Base-by-base conservation (phyloP, 2,797 vertebrate species). In the Propithecus deckenii region DNA sequence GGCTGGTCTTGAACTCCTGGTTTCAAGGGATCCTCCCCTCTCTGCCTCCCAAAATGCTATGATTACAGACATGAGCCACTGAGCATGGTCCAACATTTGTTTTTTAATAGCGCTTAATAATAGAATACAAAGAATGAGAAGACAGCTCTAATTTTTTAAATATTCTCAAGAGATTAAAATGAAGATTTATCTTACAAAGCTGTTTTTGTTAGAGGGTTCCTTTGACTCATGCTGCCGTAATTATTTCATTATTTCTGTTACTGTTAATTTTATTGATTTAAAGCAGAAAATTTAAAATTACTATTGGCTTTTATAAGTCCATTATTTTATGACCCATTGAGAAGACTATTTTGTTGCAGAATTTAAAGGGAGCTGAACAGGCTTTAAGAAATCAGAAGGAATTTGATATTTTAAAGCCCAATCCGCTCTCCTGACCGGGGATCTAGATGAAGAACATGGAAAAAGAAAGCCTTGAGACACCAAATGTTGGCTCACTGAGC, bases 261-360 rank as follows among this genome's bases (percentile, higher is more conserved):
- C 59, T 89, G 41, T 96, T 95, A 91, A 74, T 90, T 95, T 96
- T 96, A 74, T 41, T 90, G 4, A 74, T 95, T 98, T 96, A 96
- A 98, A 98, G 86, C 83, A 97, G 87, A 97, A 97, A 97, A 93
- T 95, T 86, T 89, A 89, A 71, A n/a, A 69, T 96, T 97, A 35
- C 41, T 43, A 17, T 85, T 55, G 79, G 32, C 85, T 98, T 96
- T 63, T 8, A 75, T 67, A 84, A 41, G 87, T 96, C 80, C 74
- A 38, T 93, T 96, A 63, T 97, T 98, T 97, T 98, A 96, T 63
- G 95, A 57, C 5, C 38, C 74, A 61, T 38, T 57, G 74, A 97
- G 71, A 52, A 91, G 57, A 63, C 78, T 86, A 57, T 84, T 96
- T 94, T 95, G 93, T 95, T 97, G 86, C 75, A 96, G 20, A 94